Percentiles rank a stretch among this genome's conserved stretches.
These are phyloP conservation scores for Daphoenositta chrysoptera DNA, from an alignment of 2,113 vertebrate species.

Conservation along the genomic window DNA sequence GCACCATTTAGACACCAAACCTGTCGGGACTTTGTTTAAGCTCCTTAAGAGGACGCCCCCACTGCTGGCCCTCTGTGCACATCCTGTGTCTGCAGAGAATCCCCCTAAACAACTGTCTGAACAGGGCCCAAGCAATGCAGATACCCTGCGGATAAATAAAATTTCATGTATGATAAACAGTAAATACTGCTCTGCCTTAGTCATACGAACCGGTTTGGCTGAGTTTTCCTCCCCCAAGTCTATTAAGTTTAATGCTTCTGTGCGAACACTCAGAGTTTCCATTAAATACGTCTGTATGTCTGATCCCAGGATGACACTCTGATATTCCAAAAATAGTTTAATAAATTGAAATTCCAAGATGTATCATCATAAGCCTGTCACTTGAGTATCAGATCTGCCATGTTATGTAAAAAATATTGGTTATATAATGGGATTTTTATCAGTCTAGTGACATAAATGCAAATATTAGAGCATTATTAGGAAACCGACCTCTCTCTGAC, in stretches of 20 bases:
- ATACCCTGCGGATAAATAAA: neutral
- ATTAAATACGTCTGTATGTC: neutral
- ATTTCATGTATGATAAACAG: neutral
- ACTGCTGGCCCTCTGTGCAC: neutral
- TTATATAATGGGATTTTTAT: constrained; percentile 65
- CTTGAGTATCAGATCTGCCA: constrained; percentile 5
- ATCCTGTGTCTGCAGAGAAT: neutral
- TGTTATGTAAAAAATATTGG: constrained; percentile 39
- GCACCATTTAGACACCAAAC: neutral
- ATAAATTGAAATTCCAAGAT: constrained; percentile 35
- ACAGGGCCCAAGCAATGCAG: neutral
- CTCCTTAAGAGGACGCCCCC: neutral
- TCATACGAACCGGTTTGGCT: neutral
- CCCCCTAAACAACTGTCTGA: constrained; percentile 1
- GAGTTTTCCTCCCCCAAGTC: neutral
- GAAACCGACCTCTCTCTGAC: constrained; percentile 1
- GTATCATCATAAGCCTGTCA: constrained; percentile 20
- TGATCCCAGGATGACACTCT: constrained; percentile 13
- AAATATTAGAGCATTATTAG: constrained; percentile 13
- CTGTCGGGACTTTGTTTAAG: neutral
- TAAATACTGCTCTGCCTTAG: constrained; percentile 15
- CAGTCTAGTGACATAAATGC: constrained; percentile 9
- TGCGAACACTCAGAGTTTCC: neutral
- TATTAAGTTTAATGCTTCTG: neutral
- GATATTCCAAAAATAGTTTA: constrained; percentile 32